Evolutionary conservation across 2,888 invertebrate genomes (phyloP).

Genomic region (Hypercompe scribonia): DNA sequence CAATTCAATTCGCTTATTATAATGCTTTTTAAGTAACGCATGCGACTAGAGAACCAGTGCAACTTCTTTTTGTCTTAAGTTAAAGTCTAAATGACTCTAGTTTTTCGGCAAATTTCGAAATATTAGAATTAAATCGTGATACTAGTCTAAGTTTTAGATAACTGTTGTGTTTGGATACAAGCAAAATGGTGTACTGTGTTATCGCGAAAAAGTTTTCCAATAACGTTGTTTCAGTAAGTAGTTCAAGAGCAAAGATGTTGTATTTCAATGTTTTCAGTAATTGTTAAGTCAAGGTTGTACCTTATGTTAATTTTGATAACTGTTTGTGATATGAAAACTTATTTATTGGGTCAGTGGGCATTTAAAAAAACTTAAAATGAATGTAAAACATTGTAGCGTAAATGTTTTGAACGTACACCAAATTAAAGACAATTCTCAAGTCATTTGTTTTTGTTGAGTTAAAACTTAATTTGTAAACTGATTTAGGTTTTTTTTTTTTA

Average conservation of each 20-base stretch:
- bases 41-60: no score
- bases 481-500: no score
- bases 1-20: background rate
- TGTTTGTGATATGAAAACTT: background rate
- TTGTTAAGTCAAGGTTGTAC: conserved; percentile 1
- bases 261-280: conserved; percentile 2
- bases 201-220: background rate
- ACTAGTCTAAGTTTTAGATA: background rate
- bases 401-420: background rate
- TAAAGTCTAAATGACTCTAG: no score
- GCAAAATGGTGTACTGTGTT: background rate
- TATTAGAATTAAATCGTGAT: background rate
- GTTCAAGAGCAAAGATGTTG: conserved; percentile 4
- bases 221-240: background rate
- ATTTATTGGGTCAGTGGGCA: background rate
- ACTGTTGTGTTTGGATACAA: background rate
- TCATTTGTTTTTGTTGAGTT: no score
- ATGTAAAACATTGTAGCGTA: background rate
- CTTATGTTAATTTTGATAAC: background rate
- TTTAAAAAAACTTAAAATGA: background rate
- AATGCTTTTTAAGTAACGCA: background rate
- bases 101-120: no score
- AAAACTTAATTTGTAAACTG: no score
- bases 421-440: background rate
- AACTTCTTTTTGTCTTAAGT: no score